Evolutionary conservation across 2,113 vertebrate species (phyloP), one percentile per base, ranked within the genome.

Genomic region (Oostethus manadensis): DNA sequence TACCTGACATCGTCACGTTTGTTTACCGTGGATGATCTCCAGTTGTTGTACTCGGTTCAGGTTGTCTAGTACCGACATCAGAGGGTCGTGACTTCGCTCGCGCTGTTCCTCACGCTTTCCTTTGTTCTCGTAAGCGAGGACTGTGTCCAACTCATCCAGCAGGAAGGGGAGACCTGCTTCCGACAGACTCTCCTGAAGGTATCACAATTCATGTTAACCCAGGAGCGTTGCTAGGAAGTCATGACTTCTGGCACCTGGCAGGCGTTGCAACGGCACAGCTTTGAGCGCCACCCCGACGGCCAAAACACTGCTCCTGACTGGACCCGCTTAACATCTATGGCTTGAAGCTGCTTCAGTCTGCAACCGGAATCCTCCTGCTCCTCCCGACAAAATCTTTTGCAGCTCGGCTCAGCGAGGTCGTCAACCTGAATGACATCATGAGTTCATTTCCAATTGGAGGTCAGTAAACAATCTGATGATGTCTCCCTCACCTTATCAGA

Each of bases 31-130:
- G 47, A 99, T 98, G 22, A 99, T 94, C 67, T 99, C 97, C 18
- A 99, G 92, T 81, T 98, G 97, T 76, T 98, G 97, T 33, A 98
- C 93, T 43, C 90, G 88, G 78, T 94, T 89, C 86, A 99, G 92
- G 80, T 90, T 94, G 88, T 89, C 93, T 1, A 98, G 91, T 0
- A 92, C 97, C 10, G 95, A 94, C 96, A 99, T 96, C 67, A 99
- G 83, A 8, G 93, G 95, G 81, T 99, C 97, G 49, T 90, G 85
- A 38, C 88, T 71, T 8, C 20, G 58, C 2, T 56, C 49, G 5
- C 48, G 64, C 68, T 80, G 91, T 47, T 93, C 93, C 1, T 79
- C 84, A 66, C 14, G 92, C 84, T 94, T 94, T 51, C 97, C 96
- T 80, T 96, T 94, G 68, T 92, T 94, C 76, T 99, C 97, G 0